Base-by-base conservation (phyloP, 2,113 vertebrate genomes). In the Lagopus muta region DNA sequence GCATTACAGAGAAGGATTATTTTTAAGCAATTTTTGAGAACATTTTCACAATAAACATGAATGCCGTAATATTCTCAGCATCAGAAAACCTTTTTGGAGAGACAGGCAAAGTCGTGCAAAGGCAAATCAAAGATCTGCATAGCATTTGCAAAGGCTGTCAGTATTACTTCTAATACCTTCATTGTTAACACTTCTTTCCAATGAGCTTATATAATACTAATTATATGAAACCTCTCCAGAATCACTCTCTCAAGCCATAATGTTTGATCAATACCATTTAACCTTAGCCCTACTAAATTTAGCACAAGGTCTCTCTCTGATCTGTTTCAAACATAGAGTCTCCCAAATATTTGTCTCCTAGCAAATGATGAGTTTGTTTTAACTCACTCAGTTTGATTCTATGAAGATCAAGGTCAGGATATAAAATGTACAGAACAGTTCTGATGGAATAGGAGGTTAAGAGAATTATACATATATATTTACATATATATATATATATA, bases 271-370 rank as follows among this genome's bases (percentile, higher is more conserved):
- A 97, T 89, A 95, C 15, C 3, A 38, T 95, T 93, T 95, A 93
- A 95, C 93, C 93, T 92, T 94, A 96, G 88, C 72, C 92, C 89
- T 89, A 78, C 86, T 94, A 95, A 88, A 93, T 95, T 95, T 94
- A 96, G 95, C 60, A 42, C 77, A 96, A 89, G 74, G 93, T 96
- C 50, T 96, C n/a, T 82, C 42, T 76, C 52, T 92, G 72, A 83
- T 95, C 67, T 94, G 28, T 90, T 97, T 92, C 80, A 85, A 95
- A 40, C 32, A 90, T 6, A 77, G 47, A 84, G 58, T 80, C 40
- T 90, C 84, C 85, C 76, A 64, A 50, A 65, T 82, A 94, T 90
- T 93, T 90, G 54, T 91, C 82, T 95, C 52, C 67, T 28, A 89
- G n/a, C 10, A 87, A 90, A 85, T 81, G 17, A 81, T 72, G 65